Conservation (phyloP, 2,888 invertebrate genomes). For the Odontothrips loti region DNA sequence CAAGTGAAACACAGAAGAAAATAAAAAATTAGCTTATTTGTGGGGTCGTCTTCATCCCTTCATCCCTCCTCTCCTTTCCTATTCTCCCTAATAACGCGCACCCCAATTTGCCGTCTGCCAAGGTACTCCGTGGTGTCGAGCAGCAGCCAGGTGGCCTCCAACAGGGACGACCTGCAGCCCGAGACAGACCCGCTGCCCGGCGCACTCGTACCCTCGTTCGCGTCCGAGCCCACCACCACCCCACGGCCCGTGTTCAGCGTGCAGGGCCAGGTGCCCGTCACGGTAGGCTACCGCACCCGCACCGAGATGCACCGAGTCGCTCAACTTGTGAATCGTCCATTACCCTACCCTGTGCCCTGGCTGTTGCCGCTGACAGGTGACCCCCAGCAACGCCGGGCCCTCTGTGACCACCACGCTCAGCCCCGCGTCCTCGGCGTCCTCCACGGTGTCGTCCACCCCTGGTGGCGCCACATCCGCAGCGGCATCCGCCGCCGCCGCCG, state of each 20-base stretch:
- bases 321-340: too few relatives aligned
- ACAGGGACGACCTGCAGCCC: slow-evolving; percentile 42
- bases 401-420: slow-evolving; percentile 40
- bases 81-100: too few relatives aligned
- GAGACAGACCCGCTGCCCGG: slow-evolving; percentile 38
- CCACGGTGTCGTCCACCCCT: slow-evolving; percentile 43
- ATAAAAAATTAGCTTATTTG: too few relatives aligned
- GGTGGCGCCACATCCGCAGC: slow-evolving; percentile 46
- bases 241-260: not conserved
- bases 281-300: not conserved
- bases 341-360: too few relatives aligned
- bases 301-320: too few relatives aligned
- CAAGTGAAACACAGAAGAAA: too few relatives aligned
- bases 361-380: not conserved
- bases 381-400: not conserved
- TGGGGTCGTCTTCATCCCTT: too few relatives aligned
- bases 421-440: slow-evolving; percentile 45
- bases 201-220: not conserved
- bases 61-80: too few relatives aligned
- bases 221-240: not conserved
- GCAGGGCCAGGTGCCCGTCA: not conserved
- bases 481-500: slow-evolving; percentile 41
- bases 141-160: slow-evolving; percentile 18
- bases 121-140: slow-evolving; percentile 42
- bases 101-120: not conserved